A percentile compares a stretch with the other conserved stretches of the same genome.
Conservation (phyloP, 2,113 vertebrate species). For the Narcine bancroftii region DNA sequence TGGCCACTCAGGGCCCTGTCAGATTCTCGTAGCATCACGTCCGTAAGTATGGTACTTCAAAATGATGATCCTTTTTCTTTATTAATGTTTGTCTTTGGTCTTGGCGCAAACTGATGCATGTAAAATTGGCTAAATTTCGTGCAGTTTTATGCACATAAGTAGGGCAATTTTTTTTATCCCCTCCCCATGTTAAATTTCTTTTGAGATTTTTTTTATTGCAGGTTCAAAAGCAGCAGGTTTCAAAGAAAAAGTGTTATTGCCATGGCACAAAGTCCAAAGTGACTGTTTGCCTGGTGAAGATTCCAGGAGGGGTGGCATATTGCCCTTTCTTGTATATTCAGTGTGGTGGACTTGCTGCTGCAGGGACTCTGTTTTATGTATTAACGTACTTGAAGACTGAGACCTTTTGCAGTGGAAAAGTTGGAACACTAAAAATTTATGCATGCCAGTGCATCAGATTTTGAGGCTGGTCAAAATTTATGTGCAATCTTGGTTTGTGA, state of each 20-base stretch:
- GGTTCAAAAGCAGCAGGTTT: constrained; percentile 63
- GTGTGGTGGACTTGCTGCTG: constrained; percentile 67
- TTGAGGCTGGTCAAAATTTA: constrained; percentile 70
- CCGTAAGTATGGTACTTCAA: constrained; percentile 97
- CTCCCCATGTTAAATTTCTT: constrained; percentile 50
- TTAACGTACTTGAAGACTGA: constrained; percentile 61
- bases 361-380: constrained; percentile 62
- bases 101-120: constrained; percentile 65
- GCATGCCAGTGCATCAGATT: constrained; percentile 70
- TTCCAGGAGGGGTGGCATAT: constrained; percentile 62
- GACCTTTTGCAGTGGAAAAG: constrained; percentile 56
- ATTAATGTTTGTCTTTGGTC: constrained; percentile 65
- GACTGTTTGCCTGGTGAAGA: constrained; percentile 68
- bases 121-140: constrained; percentile 67
- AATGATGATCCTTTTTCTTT: constrained; percentile 71
- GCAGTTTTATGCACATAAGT: constrained; percentile 55
- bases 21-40: constrained; percentile 75
- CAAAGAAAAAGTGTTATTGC: constrained; percentile 64
- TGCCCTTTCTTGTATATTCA: constrained; percentile 51
- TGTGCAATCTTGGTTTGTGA: constrained; percentile 84
- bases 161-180: constrained; percentile 55
- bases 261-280: constrained; percentile 60
- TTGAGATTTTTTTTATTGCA: constrained; percentile 63
- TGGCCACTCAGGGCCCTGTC: constrained; percentile 69
- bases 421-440: constrained; percentile 34